Percentiles rank a stretch among this genome's conserved stretches.
Evolutionary conservation across 2,797 vertebrate genomes (phyloP).

Genomic region (Parauchenoglanis punctatus): DNA sequence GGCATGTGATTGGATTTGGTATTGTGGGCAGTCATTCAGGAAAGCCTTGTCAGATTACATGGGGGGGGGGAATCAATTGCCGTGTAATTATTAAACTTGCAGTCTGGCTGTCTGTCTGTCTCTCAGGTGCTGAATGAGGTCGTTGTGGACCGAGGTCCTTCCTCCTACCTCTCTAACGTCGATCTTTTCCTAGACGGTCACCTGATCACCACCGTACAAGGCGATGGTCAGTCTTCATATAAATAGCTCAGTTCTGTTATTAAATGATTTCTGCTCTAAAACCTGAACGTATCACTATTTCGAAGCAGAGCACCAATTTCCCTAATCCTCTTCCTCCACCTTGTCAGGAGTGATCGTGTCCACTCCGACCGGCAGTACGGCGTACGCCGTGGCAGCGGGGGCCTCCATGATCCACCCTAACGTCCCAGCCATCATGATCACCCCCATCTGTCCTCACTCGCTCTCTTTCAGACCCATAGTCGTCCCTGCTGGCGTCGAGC

Average conservation of each 20-base stretch:
- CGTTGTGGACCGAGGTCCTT: conserved; percentile 81
- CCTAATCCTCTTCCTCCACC: neutral
- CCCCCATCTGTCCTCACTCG: conserved; percentile 83
- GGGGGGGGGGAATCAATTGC: neutral
- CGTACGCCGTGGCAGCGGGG: conserved; percentile 80
- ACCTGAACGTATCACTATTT: neutral
- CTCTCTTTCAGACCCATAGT: conserved; percentile 84
- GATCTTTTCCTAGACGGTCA: conserved; percentile 81
- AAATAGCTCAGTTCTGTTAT: neutral
- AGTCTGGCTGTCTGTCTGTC: neutral
- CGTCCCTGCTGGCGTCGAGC: conserved; percentile 82
- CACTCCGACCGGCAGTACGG: conserved; percentile 83
- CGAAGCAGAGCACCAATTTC: too few species aligned
- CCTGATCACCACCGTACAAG: conserved; percentile 83
- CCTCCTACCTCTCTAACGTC: conserved; percentile 84
- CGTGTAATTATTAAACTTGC: neutral
- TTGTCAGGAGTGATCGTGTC: conserved; percentile 80
- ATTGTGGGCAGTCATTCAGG: neutral
- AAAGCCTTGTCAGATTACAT: neutral
- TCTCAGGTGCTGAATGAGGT: conserved; percentile 81
- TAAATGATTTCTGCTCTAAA: neutral
- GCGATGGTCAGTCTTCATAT: conserved; percentile 71
- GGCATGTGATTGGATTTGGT: neutral
- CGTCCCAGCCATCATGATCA: conserved; percentile 84
- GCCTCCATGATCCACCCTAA: conserved; percentile 86